These are phyloP conservation scores for Acronicta aceris DNA, from an alignment of 2,888 invertebrate genomes.

Conservation along the genomic window DNA sequence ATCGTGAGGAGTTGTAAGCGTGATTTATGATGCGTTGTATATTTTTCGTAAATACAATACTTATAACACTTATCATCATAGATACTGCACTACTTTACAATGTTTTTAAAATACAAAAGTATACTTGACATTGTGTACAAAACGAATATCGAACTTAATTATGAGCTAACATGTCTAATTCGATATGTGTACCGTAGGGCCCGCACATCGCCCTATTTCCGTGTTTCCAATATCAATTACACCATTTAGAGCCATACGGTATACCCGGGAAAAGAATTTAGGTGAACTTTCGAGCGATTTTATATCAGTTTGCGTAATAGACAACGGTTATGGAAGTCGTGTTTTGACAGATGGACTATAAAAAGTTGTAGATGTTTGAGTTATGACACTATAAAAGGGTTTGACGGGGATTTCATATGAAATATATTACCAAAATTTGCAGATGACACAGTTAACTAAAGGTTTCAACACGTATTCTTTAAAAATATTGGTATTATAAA, in stretches of 20 bases:
- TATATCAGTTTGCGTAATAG: slow-evolving; percentile 56
- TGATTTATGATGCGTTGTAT: no score
- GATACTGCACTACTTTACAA: no score
- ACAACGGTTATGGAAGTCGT: slow-evolving; percentile 59
- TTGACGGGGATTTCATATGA: slow-evolving; percentile 59
- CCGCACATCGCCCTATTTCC: slow-evolving; percentile 54
- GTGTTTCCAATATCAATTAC: slow-evolving; percentile 80
- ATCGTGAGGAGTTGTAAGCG: no score
- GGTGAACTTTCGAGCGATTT: slow-evolving; percentile 67
- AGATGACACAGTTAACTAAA: slow-evolving; percentile 49
- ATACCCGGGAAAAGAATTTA: slow-evolving; percentile 64
- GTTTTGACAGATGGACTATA: slow-evolving; percentile 82
- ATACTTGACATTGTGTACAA: slow-evolving; percentile 42
- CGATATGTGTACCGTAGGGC: slow-evolving; percentile 51
- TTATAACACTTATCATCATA: no score
- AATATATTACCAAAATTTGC: slow-evolving; percentile 59
- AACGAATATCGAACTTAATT: slow-evolving; percentile 47
- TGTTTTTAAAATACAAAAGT: no score
- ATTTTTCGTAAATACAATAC: no score
- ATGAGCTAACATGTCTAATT: slow-evolving; percentile 73
- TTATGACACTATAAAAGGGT: slow-evolving; percentile 70
- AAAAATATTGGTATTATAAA: slow-evolving; percentile 34
- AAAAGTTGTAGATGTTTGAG: slow-evolving; percentile 70
- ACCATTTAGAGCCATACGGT: slow-evolving; percentile 71
- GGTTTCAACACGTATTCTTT: slow-evolving; percentile 35